Conservation (phyloP, 2,888 invertebrate species). For the Salpingus planirostris region DNA sequence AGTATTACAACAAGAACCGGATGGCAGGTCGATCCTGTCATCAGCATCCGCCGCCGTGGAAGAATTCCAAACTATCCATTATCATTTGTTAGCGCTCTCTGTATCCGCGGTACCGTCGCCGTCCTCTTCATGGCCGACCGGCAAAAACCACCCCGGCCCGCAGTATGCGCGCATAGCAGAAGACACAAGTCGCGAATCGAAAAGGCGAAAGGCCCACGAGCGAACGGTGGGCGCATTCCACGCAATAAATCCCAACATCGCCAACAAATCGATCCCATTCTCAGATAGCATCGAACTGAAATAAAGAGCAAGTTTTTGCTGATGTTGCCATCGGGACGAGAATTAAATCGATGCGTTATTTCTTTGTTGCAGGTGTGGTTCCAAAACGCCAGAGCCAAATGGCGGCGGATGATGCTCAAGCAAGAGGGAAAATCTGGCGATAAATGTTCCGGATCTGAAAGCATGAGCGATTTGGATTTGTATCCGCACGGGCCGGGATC, state of each 20-base stretch:
- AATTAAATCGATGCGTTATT: slow-evolving; percentile 8
- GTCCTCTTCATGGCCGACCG: slow-evolving; percentile 27
- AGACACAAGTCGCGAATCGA: too few relatives aligned
- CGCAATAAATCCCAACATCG: too few relatives aligned
- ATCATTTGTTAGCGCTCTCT: slow-evolving; percentile 39
- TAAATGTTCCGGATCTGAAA: slow-evolving; percentile 58
- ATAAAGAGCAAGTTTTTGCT: too few relatives aligned
- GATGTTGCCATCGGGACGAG: too few relatives aligned
- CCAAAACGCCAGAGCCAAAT: slow-evolving; percentile 90
- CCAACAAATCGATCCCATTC: neutral
- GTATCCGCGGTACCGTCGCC: too few relatives aligned
- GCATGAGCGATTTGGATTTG: slow-evolving; percentile 54
- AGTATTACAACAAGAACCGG: slow-evolving; percentile 39
- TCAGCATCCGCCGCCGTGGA: slow-evolving; percentile 29
- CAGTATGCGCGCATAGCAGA: too few relatives aligned
- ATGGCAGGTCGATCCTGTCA: slow-evolving; percentile 20
- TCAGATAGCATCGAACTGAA: too few relatives aligned
- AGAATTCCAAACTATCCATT: slow-evolving; percentile 41
- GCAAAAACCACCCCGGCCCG: too few relatives aligned
- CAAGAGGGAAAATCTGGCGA: slow-evolving; percentile 66
- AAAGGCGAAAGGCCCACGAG: too few relatives aligned
- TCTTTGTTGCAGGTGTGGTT: slow-evolving; percentile 80
- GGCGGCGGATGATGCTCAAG: slow-evolving; percentile 79
- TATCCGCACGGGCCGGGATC: slow-evolving; percentile 48
- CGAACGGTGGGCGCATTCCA: too few relatives aligned